Base-by-base conservation (phyloP, 2,888 invertebrate genomes). In the Desoria tigrina region DNA sequence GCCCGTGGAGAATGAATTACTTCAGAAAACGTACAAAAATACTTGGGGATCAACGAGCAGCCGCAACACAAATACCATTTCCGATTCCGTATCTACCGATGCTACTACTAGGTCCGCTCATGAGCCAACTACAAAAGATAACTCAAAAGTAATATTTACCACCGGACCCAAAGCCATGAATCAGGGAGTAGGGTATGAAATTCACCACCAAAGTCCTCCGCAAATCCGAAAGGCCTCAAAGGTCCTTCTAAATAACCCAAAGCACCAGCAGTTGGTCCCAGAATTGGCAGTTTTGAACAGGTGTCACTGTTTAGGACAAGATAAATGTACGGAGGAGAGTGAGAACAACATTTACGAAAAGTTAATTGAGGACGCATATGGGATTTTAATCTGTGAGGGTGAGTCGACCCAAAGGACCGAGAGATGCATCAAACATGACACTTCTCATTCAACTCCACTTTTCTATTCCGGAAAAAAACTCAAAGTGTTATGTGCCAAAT, bases 311-410 rank as follows among this genome's bases (percentile, higher is more conserved):
- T 16, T 14, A 24, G 51, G 21, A 51, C 24, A 51, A 18, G 55
- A 55, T 56, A 21, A 45, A 50, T 50, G 42, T 23, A 55, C 45
- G 56, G 42, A 39, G 18, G 61, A 23, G 55, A 65, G 62, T 56
- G 57, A 61, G 54, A 65, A 66, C 63, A 59, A 64, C 68, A 63
- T 73, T 63, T 74, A 74, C 66, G 74, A 76, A 66, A 74, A 74
- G 66, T 73, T 76, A 71, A 76, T 76, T 62, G 76, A 76, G 65
- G 74, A 74, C 63, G 70, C 76, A 61, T 76, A 76, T 70, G 74
- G 74, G 73, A 76, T 76, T 71, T 73, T 76, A 68, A 74, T 75
- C 66, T 76, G 74, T 69, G 76, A 76, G 71, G 74, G 71, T 61
- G 73, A 72, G 37, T 39, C 27, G 53, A 54, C 53, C 42, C 32